Percentiles rank a stretch among this genome's conserved stretches.
Evolutionary conservation across 2,797 vertebrate species (phyloP).

Genomic region (Fringilla coelebs): DNA sequence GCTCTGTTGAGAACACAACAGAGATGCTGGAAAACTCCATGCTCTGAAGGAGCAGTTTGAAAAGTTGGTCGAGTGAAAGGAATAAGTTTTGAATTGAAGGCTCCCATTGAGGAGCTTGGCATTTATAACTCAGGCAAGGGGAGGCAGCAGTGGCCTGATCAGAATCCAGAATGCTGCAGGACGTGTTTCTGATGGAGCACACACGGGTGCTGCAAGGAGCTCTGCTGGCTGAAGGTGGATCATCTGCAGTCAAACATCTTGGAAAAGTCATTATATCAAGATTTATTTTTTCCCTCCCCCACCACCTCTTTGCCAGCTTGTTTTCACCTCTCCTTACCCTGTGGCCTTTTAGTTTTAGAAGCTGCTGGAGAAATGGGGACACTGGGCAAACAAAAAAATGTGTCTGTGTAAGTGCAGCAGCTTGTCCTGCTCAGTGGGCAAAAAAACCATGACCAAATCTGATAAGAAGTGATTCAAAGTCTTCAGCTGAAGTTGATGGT

Average conservation of each 20-base stretch:
- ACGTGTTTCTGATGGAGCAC: neutral
- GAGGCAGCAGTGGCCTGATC: constrained; percentile 8
- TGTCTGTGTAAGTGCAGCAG: neutral
- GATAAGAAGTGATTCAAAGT: neutral
- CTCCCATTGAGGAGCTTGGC: neutral
- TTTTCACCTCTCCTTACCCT: neutral
- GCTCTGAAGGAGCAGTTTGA: neutral
- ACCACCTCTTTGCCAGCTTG: neutral
- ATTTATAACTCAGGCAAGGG: neutral
- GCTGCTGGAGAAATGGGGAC: neutral
- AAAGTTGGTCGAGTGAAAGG: neutral
- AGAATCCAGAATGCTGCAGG: neutral
- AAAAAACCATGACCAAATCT: neutral
- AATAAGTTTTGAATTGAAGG: neutral
- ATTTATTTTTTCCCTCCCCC: neutral
- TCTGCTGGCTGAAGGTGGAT: neutral
- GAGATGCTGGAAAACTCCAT: neutral
- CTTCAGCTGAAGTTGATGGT: neutral
- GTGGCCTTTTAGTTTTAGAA: neutral
- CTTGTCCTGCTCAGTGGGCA: neutral
- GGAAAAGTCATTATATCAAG: neutral
- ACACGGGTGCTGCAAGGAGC: rapidly evolving
- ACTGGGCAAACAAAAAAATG: neutral
- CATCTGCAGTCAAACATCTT: neutral
- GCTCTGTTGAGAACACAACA: neutral